Percentiles rank a stretch among this genome's conserved stretches.
phyloP scores from a whole-genome alignment of 2,113 vertebrate species.

The Plestiodon gilberti region DNA sequence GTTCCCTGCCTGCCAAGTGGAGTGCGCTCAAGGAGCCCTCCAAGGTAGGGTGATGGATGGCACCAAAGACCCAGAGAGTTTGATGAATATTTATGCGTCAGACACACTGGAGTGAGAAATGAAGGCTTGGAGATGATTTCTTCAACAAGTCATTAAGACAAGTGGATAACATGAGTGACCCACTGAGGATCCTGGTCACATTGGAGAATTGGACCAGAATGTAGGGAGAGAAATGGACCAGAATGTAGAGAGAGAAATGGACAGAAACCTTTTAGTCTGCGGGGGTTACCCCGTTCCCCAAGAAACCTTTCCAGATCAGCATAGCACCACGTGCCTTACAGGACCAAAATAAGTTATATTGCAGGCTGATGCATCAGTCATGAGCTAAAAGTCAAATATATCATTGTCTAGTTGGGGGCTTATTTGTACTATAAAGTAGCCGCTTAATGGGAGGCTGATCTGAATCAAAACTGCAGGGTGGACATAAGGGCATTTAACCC shows the following conservation, averaged over 20 bases:
- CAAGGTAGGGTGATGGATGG: slow-evolving; percentile 26
- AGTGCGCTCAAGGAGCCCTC: slow-evolving; percentile 60
- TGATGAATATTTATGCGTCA: slow-evolving; percentile 78
- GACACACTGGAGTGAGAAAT: slow-evolving; percentile 56
- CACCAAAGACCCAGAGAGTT: slow-evolving; percentile 50
- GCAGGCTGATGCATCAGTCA: neutral
- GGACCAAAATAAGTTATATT: neutral
- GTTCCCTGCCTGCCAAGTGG: slow-evolving; percentile 47
- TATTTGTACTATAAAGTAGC: too few relatives aligned
- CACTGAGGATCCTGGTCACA: slow-evolving; percentile 34
- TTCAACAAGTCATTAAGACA: slow-evolving; percentile 74
- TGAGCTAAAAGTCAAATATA: fast-evolving
- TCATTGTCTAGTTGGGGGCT: neutral
- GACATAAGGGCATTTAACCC: too few relatives aligned
- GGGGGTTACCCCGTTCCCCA: slow-evolving; percentile 2
- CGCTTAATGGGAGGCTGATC: too few relatives aligned
- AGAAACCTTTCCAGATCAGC: slow-evolving; percentile 42
- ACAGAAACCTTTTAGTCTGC: slow-evolving; percentile 37
- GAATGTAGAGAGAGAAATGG: slow-evolving; percentile 28
- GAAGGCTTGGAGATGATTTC: slow-evolving; percentile 60
- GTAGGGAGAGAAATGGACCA: slow-evolving; percentile 33
- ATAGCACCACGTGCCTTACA: fast-evolving
- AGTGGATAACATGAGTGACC: slow-evolving; percentile 58
- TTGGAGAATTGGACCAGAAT: slow-evolving; percentile 39
- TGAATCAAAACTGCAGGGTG: too few relatives aligned